A percentile compares a stretch with the other conserved stretches of the same genome.
Conservation (phyloP, 2,113 vertebrate species). For the Lycocorax pyrrhopterus region DNA sequence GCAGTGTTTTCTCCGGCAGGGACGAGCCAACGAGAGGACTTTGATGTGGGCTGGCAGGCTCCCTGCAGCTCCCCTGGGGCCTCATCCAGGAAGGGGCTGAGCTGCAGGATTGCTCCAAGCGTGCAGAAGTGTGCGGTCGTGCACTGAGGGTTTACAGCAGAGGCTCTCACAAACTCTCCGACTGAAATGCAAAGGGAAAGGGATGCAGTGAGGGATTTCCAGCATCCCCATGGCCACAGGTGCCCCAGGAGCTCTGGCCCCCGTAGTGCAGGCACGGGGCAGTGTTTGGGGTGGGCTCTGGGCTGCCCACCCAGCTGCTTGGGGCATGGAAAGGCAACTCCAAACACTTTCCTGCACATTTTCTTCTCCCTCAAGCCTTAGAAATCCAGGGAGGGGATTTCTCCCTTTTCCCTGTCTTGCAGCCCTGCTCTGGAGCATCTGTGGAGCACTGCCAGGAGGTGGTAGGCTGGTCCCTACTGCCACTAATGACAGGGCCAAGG, state of each 20-base stretch:
- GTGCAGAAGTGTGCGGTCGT: accelerated
- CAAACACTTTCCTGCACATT: neutral
- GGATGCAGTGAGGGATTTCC: neutral
- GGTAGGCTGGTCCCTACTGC: neutral
- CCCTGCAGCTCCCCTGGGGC: neutral
- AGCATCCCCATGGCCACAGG: neutral
- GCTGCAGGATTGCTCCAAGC: neutral
- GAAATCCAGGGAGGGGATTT: neutral
- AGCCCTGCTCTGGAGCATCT: neutral
- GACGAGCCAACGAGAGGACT: neutral
- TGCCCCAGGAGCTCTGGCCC: neutral
- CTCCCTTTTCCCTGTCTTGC: neutral
- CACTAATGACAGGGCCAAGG: accelerated
- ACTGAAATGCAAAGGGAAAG: neutral
- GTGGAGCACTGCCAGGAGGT: accelerated
- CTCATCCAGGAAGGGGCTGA: neutral
- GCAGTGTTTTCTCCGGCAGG: neutral
- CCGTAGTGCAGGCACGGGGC: accelerated
- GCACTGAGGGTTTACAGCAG: neutral
- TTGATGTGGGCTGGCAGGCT: neutral
- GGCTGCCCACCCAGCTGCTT: neutral
- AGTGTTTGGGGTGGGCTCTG: neutral
- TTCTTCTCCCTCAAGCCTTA: neutral
- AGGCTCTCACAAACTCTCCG: neutral
- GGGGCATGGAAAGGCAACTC: neutral